Evolutionary conservation across 2,797 vertebrate species (phyloP).

Genomic region (Bradypodion ventrale): DNA sequence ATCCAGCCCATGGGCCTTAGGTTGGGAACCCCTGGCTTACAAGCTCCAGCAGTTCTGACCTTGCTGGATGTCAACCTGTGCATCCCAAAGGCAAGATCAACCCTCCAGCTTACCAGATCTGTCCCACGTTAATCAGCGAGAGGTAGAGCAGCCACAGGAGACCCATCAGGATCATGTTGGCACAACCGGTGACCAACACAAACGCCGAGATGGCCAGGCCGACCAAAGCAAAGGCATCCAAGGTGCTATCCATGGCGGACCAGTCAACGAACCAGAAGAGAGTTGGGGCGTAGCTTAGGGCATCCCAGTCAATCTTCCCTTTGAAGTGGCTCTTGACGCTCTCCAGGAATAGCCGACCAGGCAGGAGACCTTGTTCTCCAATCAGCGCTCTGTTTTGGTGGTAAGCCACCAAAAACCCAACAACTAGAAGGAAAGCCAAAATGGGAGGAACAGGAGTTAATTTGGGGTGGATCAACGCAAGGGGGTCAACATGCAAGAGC

Average conservation of each 20-base stretch:
- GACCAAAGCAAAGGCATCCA: slow-evolving; percentile 83
- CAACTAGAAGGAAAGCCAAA: slow-evolving; percentile 65
- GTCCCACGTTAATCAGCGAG: slow-evolving; percentile 91
- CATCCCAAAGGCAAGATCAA: no score
- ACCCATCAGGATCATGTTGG: slow-evolving; percentile 91
- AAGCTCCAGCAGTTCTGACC: no score
- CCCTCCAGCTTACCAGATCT: no score
- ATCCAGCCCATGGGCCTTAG: no score
- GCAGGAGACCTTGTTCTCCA: slow-evolving; percentile 86
- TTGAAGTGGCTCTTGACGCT: slow-evolving; percentile 85
- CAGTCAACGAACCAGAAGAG: slow-evolving; percentile 92
- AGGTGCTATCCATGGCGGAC: slow-evolving; percentile 84
- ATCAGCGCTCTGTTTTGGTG: slow-evolving; percentile 95
- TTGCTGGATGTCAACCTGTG: no score
- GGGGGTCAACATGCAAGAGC: background rate
- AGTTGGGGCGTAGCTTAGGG: slow-evolving; percentile 85
- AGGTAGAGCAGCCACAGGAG: slow-evolving; percentile 90
- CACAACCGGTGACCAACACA: slow-evolving; percentile 82
- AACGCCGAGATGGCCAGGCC: slow-evolving; percentile 84
- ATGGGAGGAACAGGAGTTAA: fast-evolving
- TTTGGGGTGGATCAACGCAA: background rate
- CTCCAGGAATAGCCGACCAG: slow-evolving; percentile 83
- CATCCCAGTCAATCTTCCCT: slow-evolving; percentile 77
- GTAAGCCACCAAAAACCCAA: slow-evolving; percentile 89
- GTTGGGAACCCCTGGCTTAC: no score